Conservation (phyloP, 1,140 invertebrate species). For the Manduca sexta region DNA sequence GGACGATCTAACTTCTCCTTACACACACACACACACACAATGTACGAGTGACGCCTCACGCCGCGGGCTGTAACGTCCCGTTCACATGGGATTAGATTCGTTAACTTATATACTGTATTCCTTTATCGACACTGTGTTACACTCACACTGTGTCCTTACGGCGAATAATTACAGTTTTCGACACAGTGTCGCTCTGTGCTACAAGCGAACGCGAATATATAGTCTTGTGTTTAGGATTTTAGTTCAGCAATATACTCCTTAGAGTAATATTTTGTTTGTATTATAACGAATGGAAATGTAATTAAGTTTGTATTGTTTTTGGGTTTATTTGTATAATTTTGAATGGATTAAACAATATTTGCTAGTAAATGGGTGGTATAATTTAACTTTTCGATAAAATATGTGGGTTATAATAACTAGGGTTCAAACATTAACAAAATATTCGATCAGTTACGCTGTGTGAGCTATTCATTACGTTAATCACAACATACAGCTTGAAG, state of each 20-base stretch:
- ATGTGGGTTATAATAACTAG: too few species aligned
- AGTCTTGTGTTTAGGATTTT: neutral
- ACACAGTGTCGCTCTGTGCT: constrained; percentile 1
- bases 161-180: neutral
- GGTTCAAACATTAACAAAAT: too few species aligned
- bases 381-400: too few species aligned
- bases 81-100: constrained; percentile 60
- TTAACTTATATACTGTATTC: constrained; percentile 33
- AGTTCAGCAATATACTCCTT: constrained; percentile 2
- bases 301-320: neutral
- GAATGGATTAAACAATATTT: too few species aligned
- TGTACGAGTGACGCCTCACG: constrained; percentile 9
- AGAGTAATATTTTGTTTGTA: neutral
- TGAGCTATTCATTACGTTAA: too few species aligned
- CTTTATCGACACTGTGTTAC: constrained; percentile 10
- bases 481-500: too few species aligned
- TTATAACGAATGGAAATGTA: constrained; percentile 3
- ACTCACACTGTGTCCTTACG: neutral
- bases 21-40: constrained; percentile 36
- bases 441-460: too few species aligned
- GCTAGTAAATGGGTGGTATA: too few species aligned
- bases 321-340: too few species aligned
- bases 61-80: constrained; percentile 40
- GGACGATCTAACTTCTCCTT: constrained; percentile 70
- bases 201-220: neutral